phyloP scores from a whole-genome alignment of 2,113 vertebrate genomes.

The Uria lomvia region DNA sequence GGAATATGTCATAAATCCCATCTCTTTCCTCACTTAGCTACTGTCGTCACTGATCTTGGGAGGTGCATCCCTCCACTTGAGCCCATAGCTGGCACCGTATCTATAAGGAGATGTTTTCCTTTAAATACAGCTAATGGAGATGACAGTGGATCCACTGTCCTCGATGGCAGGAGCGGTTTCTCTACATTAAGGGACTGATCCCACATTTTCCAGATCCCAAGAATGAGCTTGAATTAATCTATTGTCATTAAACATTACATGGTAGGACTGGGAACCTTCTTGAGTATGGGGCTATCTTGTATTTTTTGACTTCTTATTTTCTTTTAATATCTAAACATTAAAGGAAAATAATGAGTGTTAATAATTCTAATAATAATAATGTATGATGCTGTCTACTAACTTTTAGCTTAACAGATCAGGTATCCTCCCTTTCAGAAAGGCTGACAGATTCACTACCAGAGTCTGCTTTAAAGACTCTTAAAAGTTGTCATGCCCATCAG shows the following conservation, averaged over 20 bases:
- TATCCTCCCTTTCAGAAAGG: not conserved
- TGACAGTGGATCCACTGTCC: not conserved
- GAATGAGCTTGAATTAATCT: not conserved
- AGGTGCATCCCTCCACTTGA: not conserved
- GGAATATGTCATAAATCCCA: not conserved
- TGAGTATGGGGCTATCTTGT: not conserved
- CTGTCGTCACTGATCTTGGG: fast-evolving
- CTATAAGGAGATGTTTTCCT: not conserved
- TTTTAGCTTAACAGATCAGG: not conserved
- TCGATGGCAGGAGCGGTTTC: not conserved
- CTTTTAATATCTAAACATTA: not conserved
- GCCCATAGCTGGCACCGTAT: not conserved
- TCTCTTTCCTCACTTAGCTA: not conserved
- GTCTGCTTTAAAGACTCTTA: conserved; percentile 20
- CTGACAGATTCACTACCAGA: not conserved
- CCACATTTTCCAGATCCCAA: not conserved
- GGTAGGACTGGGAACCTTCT: not conserved
- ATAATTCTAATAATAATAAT: not conserved
- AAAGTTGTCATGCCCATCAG: conserved; percentile 51
- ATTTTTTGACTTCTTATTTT: not conserved
- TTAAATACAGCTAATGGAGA: not conserved
- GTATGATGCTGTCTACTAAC: not conserved
- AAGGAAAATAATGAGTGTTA: not conserved
- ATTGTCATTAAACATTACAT: not conserved
- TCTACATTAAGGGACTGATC: not conserved